Base-by-base conservation (phyloP, 2,113 vertebrate species). In the Scolopax mira region DNA sequence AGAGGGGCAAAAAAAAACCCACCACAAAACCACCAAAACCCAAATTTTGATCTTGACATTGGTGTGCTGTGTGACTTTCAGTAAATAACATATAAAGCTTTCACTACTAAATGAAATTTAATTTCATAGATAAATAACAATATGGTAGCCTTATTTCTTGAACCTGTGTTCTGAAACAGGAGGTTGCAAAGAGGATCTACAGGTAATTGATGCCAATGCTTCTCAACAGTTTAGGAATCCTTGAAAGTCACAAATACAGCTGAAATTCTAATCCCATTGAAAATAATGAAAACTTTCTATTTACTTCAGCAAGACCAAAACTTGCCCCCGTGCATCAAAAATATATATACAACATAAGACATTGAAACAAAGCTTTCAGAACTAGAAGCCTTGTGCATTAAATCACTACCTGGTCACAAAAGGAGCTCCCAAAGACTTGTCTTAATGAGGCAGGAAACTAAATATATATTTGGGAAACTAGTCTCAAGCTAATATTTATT, bases 11-110 rank as follows among this genome's bases (percentile, higher is more conserved):
- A 55, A 44, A 42, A 79, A 18, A 19, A 3, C 21, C 4, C 6
- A 25, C 24, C 28, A 31, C 58, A 10, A 41, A 10, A 12, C 10
- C 10, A 14, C 7, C 1, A 2, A 35, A n/a, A 51, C 5, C 0
- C 13, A 37, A 52, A 41, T 81, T 79, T 41, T 61, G 25, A 18
- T 60, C 37, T 52, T 90, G 21, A 14, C 27, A 4, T 37, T 66
- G 24, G 4, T 61, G 71, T 75, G 11, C 28, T 65, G 25, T 79
- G 28, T 74, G 35, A 19, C 27, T 74, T 92, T 46, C 44, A 77
- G 18, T 87, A 82, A 87, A n/a, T 25, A 4, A 2, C 27, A 6
- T 83, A 54, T 67, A 78, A 69, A 65, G 28, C 18, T 82, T 67
- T 55, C 0, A 1, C 19, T 58, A 25, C n/a, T 49, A 52, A 54